These are phyloP conservation scores for Ochropleura leucogaster DNA, from an alignment of 2,888 invertebrate species.

Conservation along the genomic window DNA sequence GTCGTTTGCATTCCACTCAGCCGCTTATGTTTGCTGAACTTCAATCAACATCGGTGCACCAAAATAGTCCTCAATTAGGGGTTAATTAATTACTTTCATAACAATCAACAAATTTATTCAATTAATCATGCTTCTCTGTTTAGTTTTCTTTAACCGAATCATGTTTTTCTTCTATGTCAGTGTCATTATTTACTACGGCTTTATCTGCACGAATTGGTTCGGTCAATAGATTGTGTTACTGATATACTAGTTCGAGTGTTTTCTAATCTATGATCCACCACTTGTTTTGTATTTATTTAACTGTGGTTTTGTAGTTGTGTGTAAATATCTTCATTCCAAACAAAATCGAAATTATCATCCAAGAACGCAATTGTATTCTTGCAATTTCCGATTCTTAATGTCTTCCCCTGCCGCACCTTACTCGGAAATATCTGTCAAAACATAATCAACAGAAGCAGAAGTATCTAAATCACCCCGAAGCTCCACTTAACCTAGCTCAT, in stretches of 20 bases:
- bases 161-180: slow-evolving; percentile 14
- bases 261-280: slow-evolving; percentile 16
- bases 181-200: slow-evolving; percentile 36
- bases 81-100: slow-evolving; percentile 37
- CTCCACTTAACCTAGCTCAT: slow-evolving; percentile 53
- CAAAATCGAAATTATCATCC: not conserved
- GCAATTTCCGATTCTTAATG: slow-evolving; percentile 2
- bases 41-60: slow-evolving; percentile 38
- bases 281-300: slow-evolving; percentile 20
- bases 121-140: not conserved
- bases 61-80: slow-evolving; percentile 18
- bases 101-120: slow-evolving; percentile 10
- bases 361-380: not conserved
- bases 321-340: not conserved
- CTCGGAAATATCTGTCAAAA: slow-evolving; percentile 25
- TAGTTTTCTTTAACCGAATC: slow-evolving; percentile 17
- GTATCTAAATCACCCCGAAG: slow-evolving; percentile 43
- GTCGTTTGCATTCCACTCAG: slow-evolving; percentile 25
- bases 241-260: slow-evolving; percentile 27
- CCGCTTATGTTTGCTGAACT: slow-evolving; percentile 29
- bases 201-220: slow-evolving; percentile 34
- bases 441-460: slow-evolving; percentile 28
- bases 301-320: not conserved
- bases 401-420: not conserved
- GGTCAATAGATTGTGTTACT: slow-evolving; percentile 29